Evolutionary conservation across 2,797 vertebrate species (phyloP).

Genomic region (Macropodus opercularis): DNA sequence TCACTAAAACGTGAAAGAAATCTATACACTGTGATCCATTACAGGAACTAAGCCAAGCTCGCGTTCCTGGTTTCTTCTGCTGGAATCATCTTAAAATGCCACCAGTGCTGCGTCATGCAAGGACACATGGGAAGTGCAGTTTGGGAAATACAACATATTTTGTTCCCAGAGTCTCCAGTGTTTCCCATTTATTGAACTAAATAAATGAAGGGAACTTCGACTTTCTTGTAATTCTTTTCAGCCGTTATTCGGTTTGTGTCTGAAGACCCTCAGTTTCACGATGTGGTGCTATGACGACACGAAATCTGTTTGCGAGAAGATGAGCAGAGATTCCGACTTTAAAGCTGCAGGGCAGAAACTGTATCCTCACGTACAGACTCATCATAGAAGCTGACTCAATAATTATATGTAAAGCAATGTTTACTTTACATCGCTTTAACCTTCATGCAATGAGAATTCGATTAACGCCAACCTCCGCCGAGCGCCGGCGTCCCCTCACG

Average conservation of each 20-base stretch:
- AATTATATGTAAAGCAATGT: background rate
- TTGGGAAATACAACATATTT: background rate
- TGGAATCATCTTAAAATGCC: background rate
- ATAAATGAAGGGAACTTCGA: no score
- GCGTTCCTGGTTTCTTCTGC: no score
- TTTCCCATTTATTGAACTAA: no score
- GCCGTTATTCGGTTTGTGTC: no score
- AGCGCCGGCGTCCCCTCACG: background rate
- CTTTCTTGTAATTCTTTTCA: no score
- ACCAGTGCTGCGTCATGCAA: background rate
- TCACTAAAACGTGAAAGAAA: background rate
- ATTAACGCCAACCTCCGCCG: slow-evolving; percentile 23
- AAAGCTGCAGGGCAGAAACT: slow-evolving; percentile 4
- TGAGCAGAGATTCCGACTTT: background rate
- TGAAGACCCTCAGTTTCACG: background rate
- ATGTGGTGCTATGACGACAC: slow-evolving; percentile 18
- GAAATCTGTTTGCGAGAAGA: slow-evolving; percentile 3
- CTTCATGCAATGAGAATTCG: background rate
- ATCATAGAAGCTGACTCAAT: background rate
- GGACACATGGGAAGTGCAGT: slow-evolving; percentile 11
- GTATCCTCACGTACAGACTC: background rate
- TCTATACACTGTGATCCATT: background rate
- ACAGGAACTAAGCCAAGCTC: background rate
- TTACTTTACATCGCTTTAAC: slow-evolving; percentile 6
- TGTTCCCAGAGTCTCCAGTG: no score